Evolutionary conservation across 2,113 vertebrate species (phyloP).

Genomic region (Myotis davidii): DNA sequence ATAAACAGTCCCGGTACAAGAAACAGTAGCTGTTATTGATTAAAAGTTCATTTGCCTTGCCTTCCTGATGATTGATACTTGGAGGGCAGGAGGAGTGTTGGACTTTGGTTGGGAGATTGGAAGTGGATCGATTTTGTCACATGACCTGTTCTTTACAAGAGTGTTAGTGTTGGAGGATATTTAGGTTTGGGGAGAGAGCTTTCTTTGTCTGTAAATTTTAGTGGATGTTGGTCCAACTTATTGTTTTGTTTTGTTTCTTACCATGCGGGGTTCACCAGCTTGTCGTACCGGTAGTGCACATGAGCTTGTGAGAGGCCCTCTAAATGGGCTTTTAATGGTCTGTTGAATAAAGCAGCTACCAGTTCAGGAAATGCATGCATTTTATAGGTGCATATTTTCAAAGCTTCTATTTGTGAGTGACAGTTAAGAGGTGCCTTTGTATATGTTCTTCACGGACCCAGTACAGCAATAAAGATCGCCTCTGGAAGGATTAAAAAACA

Average conservation of each 20-base stretch:
- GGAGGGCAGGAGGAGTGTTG: constrained; percentile 78
- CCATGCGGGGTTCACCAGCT: not conserved
- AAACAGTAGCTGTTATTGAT: constrained; percentile 90
- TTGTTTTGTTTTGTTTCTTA: constrained; percentile 52
- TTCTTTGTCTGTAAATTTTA: constrained; percentile 76
- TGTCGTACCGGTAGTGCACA: constrained; percentile 58
- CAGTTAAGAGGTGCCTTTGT: constrained; percentile 52
- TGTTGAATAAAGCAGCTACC: constrained; percentile 79
- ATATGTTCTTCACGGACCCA: constrained; percentile 24
- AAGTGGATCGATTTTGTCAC: constrained; percentile 76
- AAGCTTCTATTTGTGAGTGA: constrained; percentile 62
- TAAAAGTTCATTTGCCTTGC: constrained; percentile 88
- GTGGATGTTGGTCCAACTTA: constrained; percentile 50
- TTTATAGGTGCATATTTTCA: constrained; percentile 68
- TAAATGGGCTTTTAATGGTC: constrained; percentile 81
- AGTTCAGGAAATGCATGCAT: constrained; percentile 65
- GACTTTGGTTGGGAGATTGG: constrained; percentile 74
- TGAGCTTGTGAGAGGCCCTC: constrained; percentile 69
- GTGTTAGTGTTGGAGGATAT: constrained; percentile 80
- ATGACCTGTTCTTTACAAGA: constrained; percentile 83
- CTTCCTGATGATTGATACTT: constrained; percentile 85
- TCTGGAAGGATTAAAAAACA: constrained; percentile 18
- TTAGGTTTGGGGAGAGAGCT: constrained; percentile 59
- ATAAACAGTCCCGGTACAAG: constrained; percentile 87
- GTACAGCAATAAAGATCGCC: constrained; percentile 21